These are phyloP conservation scores for Acronicta leporina DNA, from an alignment of 2,888 invertebrate species.

Conservation along the genomic window DNA sequence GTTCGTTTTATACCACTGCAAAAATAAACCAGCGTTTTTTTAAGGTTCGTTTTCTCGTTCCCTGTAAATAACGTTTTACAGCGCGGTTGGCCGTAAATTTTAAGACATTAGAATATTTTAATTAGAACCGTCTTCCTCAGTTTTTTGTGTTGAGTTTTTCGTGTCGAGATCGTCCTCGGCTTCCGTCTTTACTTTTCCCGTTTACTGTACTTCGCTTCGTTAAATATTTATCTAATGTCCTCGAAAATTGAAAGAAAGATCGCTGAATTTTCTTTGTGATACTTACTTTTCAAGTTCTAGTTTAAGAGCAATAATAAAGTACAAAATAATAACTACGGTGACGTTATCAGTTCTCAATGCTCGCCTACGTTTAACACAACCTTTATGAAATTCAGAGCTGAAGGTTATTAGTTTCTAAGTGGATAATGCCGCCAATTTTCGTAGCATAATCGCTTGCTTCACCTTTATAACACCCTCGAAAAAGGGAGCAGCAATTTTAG, in stretches of 20 bases:
- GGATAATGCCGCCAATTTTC: not conserved
- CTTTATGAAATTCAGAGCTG: not conserved
- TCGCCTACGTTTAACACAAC: not conserved
- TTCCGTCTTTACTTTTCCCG: slow-evolving; percentile 18
- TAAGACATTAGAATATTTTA: slow-evolving; percentile 40
- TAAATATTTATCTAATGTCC: slow-evolving; percentile 5
- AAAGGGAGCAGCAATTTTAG: not conserved
- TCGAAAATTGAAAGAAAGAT: not conserved
- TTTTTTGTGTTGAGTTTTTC: slow-evolving; percentile 12
- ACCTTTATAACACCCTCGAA: not conserved
- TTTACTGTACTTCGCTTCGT: slow-evolving; percentile 9
- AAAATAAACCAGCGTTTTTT: slow-evolving; percentile 21
- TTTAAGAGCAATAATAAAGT: no score
- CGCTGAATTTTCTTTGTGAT: not conserved
- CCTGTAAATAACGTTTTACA: slow-evolving; percentile 32
- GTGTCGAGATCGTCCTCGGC: slow-evolving; percentile 7
- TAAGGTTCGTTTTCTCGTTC: slow-evolving; percentile 7
- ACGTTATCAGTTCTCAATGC: not conserved
- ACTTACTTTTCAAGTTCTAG: not conserved
- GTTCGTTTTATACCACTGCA: slow-evolving; percentile 22
- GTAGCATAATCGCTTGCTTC: not conserved
- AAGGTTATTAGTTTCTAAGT: not conserved
- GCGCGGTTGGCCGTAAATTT: slow-evolving; percentile 28
- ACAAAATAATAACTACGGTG: not conserved
- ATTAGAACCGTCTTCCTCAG: slow-evolving; percentile 22